phyloP scores from a whole-genome alignment of 2,113 vertebrate species.

The Muscicapa adusta region DNA sequence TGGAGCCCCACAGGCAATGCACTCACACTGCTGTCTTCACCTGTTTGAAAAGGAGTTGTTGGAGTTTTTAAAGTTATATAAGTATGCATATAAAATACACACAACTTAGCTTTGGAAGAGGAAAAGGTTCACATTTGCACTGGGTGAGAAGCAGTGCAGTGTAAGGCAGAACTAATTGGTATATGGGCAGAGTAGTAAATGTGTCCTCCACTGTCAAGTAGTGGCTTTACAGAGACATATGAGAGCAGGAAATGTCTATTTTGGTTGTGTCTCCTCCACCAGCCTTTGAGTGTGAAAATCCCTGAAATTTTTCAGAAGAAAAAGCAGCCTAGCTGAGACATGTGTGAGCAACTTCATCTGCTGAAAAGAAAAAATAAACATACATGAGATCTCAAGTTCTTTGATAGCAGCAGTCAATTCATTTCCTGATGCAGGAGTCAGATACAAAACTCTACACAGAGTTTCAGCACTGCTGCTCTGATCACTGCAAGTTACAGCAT shows the following conservation, averaged over 20 bases:
- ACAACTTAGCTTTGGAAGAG: not conserved
- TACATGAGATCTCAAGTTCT: not conserved
- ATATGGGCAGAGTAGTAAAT: not conserved
- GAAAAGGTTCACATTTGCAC: not conserved
- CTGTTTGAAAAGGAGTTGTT: not conserved
- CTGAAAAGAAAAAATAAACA: not conserved
- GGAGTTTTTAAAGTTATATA: not conserved
- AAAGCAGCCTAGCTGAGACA: not conserved
- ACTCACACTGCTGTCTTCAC: not conserved
- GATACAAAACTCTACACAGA: not conserved
- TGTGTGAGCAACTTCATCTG: not conserved
- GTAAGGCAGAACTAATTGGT: not conserved
- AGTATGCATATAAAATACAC: not conserved
- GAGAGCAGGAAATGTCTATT: not conserved
- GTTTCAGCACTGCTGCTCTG: not conserved
- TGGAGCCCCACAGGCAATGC: not conserved
- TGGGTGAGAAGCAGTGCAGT: not conserved
- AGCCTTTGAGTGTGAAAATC: not conserved
- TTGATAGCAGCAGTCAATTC: not conserved
- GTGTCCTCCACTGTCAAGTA: not conserved
- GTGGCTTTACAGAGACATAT: not conserved
- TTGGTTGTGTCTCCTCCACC: not conserved
- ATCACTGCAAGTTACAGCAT: conserved; percentile 3
- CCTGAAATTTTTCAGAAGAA: not conserved
- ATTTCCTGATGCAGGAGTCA: not conserved